A percentile compares a stretch with the other conserved stretches of the same genome.
phyloP scores from a whole-genome alignment of 2,113 vertebrate genomes.

The Ptilorrhoa leucosticta region DNA sequence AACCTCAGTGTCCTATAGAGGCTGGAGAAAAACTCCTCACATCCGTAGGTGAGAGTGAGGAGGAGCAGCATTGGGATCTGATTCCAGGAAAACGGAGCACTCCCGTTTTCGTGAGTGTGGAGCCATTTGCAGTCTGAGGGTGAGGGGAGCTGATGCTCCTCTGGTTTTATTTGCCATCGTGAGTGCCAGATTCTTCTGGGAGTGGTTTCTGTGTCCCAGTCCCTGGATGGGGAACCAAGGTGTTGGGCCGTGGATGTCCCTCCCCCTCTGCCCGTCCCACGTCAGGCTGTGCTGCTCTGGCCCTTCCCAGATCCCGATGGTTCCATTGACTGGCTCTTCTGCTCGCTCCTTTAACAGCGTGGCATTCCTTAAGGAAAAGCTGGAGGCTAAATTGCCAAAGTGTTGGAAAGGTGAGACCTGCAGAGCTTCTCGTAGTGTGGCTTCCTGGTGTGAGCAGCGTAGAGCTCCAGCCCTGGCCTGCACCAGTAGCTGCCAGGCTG shows the following conservation, averaged over 20 bases:
- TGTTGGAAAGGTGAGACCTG: neutral
- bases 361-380: neutral
- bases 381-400: neutral
- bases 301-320: neutral
- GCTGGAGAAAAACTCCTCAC: neutral
- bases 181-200: neutral
- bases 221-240: neutral
- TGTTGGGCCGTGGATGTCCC: accelerated
- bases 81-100: too few species aligned
- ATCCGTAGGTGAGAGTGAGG: neutral
- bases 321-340: neutral
- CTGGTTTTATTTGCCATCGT: neutral
- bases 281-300: neutral
- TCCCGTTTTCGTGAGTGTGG: accelerated
- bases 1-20: too few species aligned
- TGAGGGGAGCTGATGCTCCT: neutral
- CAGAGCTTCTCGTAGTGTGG: neutral
- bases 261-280: accelerated
- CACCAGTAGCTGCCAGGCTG: neutral
- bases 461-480: neutral
- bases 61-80: neutral
- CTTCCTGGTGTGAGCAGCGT: neutral
- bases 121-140: too few species aligned
- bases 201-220: neutral
- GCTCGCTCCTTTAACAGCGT: neutral